Evolutionary conservation across 30 jellyfish, hydroid and myxozoan genomes (phyloP).

Genomic region (Hydra vulgaris): DNA sequence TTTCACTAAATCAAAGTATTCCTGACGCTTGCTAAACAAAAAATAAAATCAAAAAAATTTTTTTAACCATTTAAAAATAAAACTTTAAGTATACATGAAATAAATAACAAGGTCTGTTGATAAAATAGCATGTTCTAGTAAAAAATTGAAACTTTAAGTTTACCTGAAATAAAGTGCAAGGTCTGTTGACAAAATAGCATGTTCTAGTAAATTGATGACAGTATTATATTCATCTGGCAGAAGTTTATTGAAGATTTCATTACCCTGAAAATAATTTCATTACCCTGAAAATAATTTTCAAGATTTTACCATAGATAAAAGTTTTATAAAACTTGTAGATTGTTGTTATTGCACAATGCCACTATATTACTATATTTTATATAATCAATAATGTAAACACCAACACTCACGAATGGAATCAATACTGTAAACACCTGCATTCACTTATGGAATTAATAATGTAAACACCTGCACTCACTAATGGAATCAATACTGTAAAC

Average conservation of each 20-base stretch:
- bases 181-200: slow-evolving; percentile 75
- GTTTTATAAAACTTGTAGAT: too few species aligned
- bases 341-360: too few species aligned
- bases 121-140: slow-evolving; percentile 64
- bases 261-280: slow-evolving; percentile 44
- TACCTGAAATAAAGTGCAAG: slow-evolving; percentile 73
- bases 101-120: slow-evolving; percentile 78
- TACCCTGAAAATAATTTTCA: not conserved
- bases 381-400: too few species aligned
- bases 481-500: too few species aligned
- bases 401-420: too few species aligned
- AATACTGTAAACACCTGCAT: too few species aligned
- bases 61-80: not conserved
- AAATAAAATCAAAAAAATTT: not conserved
- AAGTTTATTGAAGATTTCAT: slow-evolving; percentile 52
- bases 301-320: too few species aligned
- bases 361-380: too few species aligned
- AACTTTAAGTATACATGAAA: slow-evolving; percentile 41
- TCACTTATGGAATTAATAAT: too few species aligned
- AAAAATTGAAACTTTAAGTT: slow-evolving; percentile 2
- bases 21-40: slow-evolving; percentile 35
- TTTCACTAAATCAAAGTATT: slow-evolving; percentile 30
- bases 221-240: slow-evolving; percentile 65
- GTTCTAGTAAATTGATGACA: slow-evolving; percentile 55
- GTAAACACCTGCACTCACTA: too few species aligned